phyloP scores from a whole-genome alignment of 2,797 vertebrate species.

The Lacerta viridis region DNA sequence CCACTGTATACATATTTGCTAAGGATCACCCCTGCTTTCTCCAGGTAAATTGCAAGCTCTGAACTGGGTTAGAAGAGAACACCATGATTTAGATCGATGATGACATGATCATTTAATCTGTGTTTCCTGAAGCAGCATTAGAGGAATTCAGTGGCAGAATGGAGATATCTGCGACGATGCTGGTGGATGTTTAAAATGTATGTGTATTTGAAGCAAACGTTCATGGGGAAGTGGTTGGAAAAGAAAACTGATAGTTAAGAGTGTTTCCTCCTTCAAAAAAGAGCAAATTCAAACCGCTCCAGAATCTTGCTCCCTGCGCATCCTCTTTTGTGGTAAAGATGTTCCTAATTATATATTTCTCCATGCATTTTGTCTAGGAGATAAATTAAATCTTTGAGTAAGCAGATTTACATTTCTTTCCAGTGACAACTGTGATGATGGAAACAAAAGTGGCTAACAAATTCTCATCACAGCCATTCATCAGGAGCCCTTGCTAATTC shows the following conservation, averaged over 20 bases:
- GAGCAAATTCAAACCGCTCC: not conserved
- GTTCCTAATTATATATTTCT: not conserved
- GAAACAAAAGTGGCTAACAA: slow-evolving; percentile 17
- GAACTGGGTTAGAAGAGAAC: too few relatives aligned
- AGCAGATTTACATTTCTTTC: not conserved
- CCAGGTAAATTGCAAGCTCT: not conserved
- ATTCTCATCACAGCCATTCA: slow-evolving; percentile 1
- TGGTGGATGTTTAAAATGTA: not conserved
- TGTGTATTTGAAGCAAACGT: not conserved
- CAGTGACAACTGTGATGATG: slow-evolving; percentile 5
- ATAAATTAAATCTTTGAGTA: slow-evolving; percentile 1
- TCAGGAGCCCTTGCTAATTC: not conserved
- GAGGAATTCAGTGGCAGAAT: not conserved
- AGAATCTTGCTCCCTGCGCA: not conserved
- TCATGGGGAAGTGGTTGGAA: not conserved
- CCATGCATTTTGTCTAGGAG: slow-evolving; percentile 9
- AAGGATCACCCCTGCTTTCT: not conserved
- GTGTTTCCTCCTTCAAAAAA: not conserved
- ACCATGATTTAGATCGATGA: not conserved
- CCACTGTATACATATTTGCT: too few relatives aligned
- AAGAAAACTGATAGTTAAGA: not conserved
- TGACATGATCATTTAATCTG: not conserved
- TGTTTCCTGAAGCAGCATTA: not conserved
- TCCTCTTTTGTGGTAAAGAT: not conserved
- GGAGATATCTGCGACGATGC: not conserved